Base-by-base conservation (phyloP, 92 coral and sea anemone genomes). In the Paragorgia papillata region DNA sequence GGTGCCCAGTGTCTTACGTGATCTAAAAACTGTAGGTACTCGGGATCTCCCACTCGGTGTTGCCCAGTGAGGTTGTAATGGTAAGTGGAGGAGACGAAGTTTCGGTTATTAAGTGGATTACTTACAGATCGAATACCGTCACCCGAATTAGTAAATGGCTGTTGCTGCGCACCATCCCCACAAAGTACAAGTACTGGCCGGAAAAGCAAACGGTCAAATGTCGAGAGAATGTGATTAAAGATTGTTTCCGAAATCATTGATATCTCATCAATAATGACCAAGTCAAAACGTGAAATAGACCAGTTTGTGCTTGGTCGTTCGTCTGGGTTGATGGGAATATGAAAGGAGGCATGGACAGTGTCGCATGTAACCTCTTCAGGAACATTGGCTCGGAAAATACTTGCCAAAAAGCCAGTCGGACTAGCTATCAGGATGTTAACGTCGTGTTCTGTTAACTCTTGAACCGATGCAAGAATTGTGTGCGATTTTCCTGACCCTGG, bases 281-380 rank as follows among this genome's bases (percentile, higher is more conserved):
- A 20, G 43, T 80, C 71, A 39, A 37, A 80, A 1, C 7, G 6
- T 25, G 75, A 56, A 0, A n/a, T n/a, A 69, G 51, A 0, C 69
- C 58, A 69, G 59, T 80, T 80, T 0, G 48, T 69, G 21, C 6
- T 64, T 18, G 51, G 62, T 3, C 8, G 30, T 0, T 70, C 77
- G 18, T 39, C 15, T 4, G 30, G 19, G 4, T 41, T 1, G 1
- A 81, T 80, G 0, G 74, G 80, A 18, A 57, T 26, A 29, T 14
- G 15, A 26, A 81, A 81, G 0, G 85, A 40, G 1, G 75, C 31
- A 33, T 81, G 85, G 0, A 73, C 19, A 44, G 85, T 81, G 0
- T 81, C 54, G 0, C 48, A 4, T 18, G 13, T 19, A 1, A 82
- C 56, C 0, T 49, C 46, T 0, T 15, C 14, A 2, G 68, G 30